These are phyloP conservation scores for Geococcyx californianus DNA, from an alignment of 2,113 vertebrate genomes.

Conservation along the genomic window DNA sequence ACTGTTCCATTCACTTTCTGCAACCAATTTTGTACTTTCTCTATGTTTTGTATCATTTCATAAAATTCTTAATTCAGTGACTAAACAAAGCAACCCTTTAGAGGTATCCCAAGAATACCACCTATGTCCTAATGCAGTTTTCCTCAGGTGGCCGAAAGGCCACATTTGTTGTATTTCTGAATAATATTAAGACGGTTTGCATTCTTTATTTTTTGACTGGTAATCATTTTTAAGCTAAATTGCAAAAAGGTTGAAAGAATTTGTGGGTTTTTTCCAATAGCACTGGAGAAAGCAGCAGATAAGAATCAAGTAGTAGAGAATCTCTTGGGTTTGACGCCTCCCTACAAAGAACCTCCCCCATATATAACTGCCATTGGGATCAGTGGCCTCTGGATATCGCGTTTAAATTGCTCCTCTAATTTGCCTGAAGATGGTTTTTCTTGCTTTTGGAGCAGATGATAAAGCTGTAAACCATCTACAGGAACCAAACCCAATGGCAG, in stretches of 20 bases:
- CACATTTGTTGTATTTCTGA: background rate
- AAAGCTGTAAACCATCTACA: background rate
- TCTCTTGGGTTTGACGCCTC: background rate
- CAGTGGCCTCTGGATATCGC: background rate
- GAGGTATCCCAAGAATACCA: rapidly evolving
- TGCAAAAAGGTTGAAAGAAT: background rate
- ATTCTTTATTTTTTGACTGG: background rate
- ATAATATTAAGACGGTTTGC: background rate
- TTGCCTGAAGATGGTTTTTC: background rate
- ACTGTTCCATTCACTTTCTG: background rate
- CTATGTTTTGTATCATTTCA: background rate
- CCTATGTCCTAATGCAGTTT: background rate
- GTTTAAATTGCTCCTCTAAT: background rate
- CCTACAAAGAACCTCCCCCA: background rate
- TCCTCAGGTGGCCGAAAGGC: background rate
- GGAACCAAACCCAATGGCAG: background rate
- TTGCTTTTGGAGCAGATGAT: background rate
- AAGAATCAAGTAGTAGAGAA: background rate
- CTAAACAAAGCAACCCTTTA: background rate
- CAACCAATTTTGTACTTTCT: background rate
- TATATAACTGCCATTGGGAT: background rate
- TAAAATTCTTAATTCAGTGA: background rate
- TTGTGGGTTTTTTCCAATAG: background rate
- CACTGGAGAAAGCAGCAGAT: background rate
- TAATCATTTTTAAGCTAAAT: background rate